phyloP scores from a whole-genome alignment of 2,797 vertebrate genomes.

The Lemur catta region DNA sequence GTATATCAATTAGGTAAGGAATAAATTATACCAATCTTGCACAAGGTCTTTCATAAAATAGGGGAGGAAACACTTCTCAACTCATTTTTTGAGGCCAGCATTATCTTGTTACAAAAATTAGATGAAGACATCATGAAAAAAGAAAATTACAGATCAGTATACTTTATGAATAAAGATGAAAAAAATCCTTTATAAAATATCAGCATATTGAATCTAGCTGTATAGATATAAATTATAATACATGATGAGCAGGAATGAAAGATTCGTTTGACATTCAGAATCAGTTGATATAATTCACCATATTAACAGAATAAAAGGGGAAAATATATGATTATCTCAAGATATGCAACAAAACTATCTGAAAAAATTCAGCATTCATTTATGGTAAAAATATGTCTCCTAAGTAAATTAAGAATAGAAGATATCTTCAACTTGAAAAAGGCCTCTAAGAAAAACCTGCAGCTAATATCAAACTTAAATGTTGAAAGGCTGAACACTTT shows the following conservation, averaged over 20 bases:
- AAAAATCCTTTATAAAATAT: background rate
- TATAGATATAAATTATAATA: background rate
- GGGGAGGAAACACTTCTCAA: background rate
- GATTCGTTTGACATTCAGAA: background rate
- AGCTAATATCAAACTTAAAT: background rate
- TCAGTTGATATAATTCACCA: background rate
- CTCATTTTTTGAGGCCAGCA: background rate
- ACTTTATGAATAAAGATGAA: background rate
- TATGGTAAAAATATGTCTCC: background rate
- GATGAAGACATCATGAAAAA: background rate
- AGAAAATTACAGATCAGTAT: background rate
- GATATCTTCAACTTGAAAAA: background rate
- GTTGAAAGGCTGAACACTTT: background rate
- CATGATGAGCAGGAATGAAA: background rate
- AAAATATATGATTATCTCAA: background rate
- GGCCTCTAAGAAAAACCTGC: background rate
- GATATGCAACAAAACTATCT: background rate
- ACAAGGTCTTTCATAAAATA: background rate
- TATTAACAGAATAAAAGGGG: conserved; percentile 23
- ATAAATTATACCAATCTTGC: background rate
- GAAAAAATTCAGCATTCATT: background rate
- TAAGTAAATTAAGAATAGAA: background rate
- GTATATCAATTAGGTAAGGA: background rate
- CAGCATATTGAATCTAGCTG: background rate
- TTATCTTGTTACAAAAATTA: conserved; percentile 35